Evolutionary conservation across 2,888 invertebrate species (phyloP).

Genomic region (Trissolcus brochymenae): DNA sequence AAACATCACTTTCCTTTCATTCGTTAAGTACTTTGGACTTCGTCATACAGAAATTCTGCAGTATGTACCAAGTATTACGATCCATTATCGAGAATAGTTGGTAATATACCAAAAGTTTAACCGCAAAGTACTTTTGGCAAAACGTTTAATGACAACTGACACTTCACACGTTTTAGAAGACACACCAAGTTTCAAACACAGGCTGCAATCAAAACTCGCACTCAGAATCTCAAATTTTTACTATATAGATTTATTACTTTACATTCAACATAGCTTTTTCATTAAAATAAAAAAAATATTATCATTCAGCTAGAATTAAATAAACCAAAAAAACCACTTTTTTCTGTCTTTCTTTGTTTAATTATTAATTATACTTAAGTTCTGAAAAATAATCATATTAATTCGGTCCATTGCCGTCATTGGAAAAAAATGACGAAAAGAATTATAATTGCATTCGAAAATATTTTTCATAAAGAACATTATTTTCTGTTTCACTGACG

Average conservation of each 20-base stretch:
- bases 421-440: too few species aligned
- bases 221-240: slow-evolving; percentile 14
- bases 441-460: neutral
- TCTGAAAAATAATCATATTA: too few species aligned
- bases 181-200: slow-evolving; percentile 28
- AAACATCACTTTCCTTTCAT: slow-evolving; percentile 53
- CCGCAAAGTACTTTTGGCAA: slow-evolving; percentile 37
- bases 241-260: slow-evolving; percentile 12
- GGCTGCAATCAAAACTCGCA: slow-evolving; percentile 31
- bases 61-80: slow-evolving; percentile 50
- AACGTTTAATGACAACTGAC: slow-evolving; percentile 46
- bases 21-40: slow-evolving; percentile 47
- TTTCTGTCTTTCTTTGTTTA: too few species aligned
- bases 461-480: slow-evolving; percentile 20
- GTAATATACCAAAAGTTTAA: slow-evolving; percentile 48
- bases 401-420: too few species aligned
- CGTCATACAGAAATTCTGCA: slow-evolving; percentile 31
- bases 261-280: neutral
- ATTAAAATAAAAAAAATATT: too few species aligned
- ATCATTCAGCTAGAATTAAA: too few species aligned
- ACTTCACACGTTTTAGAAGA: slow-evolving; percentile 36
- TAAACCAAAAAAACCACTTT: too few species aligned
- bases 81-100: slow-evolving; percentile 51
- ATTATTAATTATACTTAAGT: too few species aligned
- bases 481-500: slow-evolving; percentile 61